phyloP scores from a whole-genome alignment of 2,888 invertebrate species.

The Atethmia centrago region DNA sequence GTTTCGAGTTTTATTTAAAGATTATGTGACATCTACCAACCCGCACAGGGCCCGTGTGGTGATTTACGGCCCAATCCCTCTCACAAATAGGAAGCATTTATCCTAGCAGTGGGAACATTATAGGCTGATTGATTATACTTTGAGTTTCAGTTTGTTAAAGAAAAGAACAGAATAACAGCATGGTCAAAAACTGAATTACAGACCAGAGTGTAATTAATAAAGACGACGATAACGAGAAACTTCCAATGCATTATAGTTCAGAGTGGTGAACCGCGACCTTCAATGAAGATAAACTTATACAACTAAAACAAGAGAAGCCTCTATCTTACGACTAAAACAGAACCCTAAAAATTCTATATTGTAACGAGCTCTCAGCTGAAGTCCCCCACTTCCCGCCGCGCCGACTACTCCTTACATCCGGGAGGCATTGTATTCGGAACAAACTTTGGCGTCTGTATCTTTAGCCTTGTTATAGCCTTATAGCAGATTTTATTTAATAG shows the following conservation, averaged over 20 bases:
- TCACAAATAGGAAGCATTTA: too few relatives aligned
- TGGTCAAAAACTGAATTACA: background rate
- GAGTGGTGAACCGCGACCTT: too few relatives aligned
- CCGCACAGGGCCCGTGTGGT: too few relatives aligned
- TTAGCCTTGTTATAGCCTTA: constrained; percentile 19
- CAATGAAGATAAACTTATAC: background rate
- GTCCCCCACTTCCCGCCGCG: constrained; percentile 11
- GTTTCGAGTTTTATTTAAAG: background rate
- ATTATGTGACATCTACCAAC: too few relatives aligned
- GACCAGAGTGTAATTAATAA: background rate
- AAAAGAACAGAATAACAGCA: background rate
- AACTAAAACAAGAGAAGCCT: background rate
- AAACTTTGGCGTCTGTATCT: constrained; percentile 35
- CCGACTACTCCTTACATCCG: constrained; percentile 32
- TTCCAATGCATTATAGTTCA: background rate
- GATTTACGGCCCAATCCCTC: too few relatives aligned
- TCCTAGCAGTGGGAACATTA: too few relatives aligned
- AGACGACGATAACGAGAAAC: background rate
- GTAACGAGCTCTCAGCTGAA: constrained; percentile 43
- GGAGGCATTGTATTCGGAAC: constrained; percentile 40
- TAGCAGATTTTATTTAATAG: background rate
- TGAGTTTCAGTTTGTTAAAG: background rate
- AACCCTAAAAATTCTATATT: constrained; percentile 29
- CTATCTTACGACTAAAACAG: background rate
- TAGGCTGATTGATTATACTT: too few relatives aligned